Conservation (phyloP, 2,888 invertebrate species). For the Lamellibrachia columna region DNA sequence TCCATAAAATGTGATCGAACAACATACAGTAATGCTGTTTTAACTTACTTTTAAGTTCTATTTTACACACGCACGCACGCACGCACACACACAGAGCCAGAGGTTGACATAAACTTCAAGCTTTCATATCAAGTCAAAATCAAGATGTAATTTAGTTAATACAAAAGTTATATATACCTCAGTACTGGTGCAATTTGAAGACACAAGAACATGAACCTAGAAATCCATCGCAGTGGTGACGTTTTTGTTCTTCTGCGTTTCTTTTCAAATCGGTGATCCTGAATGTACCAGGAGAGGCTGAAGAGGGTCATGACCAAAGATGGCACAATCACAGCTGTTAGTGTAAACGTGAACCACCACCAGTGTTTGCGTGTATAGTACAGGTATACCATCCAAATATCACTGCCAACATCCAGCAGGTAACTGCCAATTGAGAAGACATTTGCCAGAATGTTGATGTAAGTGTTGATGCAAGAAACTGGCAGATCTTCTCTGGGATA, state of each 20-base stretch:
- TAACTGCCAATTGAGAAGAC: constrained; percentile 33
- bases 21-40: neutral
- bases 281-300: constrained; percentile 45
- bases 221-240: constrained; percentile 30
- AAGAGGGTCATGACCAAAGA: constrained; percentile 54
- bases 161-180: constrained; percentile 33
- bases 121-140: too few relatives aligned
- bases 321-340: constrained; percentile 53
- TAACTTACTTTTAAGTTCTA: too few relatives aligned
- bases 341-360: constrained; percentile 53
- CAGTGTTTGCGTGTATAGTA: constrained; percentile 48
- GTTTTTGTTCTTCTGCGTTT: constrained; percentile 19
- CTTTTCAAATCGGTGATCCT: neutral
- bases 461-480: constrained; percentile 28
- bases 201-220: constrained; percentile 32
- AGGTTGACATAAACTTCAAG: too few relatives aligned
- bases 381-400: constrained; percentile 50
- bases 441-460: constrained; percentile 29
- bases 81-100: too few relatives aligned
- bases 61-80: too few relatives aligned
- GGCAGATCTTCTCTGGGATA: constrained; percentile 18
- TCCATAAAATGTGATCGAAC: neutral
- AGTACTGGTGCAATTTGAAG: constrained; percentile 37
- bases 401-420: constrained; percentile 44
- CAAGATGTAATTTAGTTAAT: neutral